Percentiles rank a stretch among this genome's conserved stretches.
These are phyloP conservation scores for Lanius collurio DNA, from an alignment of 2,113 vertebrate species.

Conservation along the genomic window DNA sequence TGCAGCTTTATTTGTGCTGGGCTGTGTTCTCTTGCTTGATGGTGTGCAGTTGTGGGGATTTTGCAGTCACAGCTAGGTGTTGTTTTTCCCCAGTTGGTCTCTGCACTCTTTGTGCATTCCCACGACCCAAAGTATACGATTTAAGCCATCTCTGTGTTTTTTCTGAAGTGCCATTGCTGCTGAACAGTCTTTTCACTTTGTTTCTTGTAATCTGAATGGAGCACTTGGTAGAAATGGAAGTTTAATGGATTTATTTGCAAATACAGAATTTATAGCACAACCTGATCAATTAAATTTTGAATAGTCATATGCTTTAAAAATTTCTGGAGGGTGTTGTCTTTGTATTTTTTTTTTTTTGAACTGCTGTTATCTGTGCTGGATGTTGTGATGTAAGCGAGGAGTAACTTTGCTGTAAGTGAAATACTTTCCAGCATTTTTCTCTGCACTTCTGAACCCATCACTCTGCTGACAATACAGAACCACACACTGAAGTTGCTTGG, in stretches of 20 bases:
- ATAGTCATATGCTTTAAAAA: not conserved
- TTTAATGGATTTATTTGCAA: not conserved
- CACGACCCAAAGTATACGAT: not conserved
- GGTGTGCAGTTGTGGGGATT: not conserved
- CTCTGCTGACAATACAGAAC: not conserved
- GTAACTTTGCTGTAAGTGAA: not conserved
- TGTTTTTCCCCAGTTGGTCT: rapidly evolving
- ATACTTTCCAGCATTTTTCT: not conserved
- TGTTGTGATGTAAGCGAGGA: not conserved
- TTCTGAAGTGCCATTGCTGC: not conserved
- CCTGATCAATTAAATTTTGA: not conserved
- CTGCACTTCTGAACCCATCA: not conserved
- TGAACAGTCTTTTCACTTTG: not conserved
- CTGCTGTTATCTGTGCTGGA: not conserved
- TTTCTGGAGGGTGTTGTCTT: not conserved
- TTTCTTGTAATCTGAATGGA: not conserved
- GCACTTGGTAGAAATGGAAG: not conserved
- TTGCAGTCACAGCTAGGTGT: not conserved
- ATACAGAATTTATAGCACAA: not conserved
- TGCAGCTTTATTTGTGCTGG: not conserved
- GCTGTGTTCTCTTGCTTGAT: not conserved
- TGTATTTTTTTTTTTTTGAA: not conserved
- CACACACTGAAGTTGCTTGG: not conserved
- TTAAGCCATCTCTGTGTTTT: not conserved
- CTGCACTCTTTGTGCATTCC: not conserved